Evolutionary conservation across 30 jellyfish, hydroid and myxozoan species (phyloP), one percentile per base, ranked within the genome.

Genomic region (Clytia hemisphaerica): DNA sequence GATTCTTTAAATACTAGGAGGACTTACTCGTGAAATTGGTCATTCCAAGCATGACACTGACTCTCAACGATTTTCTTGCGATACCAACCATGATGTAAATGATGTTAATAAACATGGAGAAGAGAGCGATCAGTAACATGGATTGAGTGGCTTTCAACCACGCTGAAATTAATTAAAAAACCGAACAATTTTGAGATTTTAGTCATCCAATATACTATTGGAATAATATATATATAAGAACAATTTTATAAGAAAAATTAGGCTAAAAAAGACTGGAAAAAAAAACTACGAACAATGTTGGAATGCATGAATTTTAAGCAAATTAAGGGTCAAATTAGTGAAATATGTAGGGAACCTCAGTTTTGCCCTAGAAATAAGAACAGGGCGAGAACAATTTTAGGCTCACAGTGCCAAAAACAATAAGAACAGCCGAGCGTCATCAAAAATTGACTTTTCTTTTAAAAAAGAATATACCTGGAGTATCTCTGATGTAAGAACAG

Each of bases 41-140:
- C 18, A 65, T 16, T 0, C 16, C 71, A 25, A 45, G 37, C 78
- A 65, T 27, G 44, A 65, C 64, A 16, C 37, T 65, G 27, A 65
- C 14, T 36, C 38, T 40, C 12, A 36, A 33, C 29, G 16, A 9
- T 36, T 65, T 65, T 36, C 78, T 45, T 6, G 78, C 78, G 69
- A 37, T 35, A 59, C 55, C 75, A 65, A 30, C 64, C 81, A 28
- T 63, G 58, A 65, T 77, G 65, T 35, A 47, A 73, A 64, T 37
- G 31, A 77, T 47, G 64, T 45, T 28, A 25, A 65, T 45, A 55
- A 57, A 49, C 26, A 45, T 37, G 82, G 46, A 25, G 75, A 18
- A 19, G 58, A 64, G 62, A 16, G 71, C 28, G 45, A 64, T 50
- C 55, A 65, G 57, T 1, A 38, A 2, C 49, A 77, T 16, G 31